Evolutionary conservation across 2,113 vertebrate species (phyloP).

Genomic region (Osmerus eperlanus): DNA sequence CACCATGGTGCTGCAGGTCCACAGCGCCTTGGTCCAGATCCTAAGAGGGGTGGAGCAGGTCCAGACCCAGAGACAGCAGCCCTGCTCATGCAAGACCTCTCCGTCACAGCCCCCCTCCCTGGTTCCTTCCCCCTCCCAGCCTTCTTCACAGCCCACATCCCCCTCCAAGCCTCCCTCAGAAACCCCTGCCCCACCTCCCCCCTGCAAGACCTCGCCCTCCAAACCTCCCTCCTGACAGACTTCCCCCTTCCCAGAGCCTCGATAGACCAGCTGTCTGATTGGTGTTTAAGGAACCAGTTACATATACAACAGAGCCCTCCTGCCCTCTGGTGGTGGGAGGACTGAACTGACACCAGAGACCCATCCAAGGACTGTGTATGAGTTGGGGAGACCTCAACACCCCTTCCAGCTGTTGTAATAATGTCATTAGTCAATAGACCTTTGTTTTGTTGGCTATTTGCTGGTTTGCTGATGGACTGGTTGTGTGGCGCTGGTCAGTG

Average conservation of each 20-base stretch:
- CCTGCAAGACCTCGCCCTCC: constrained; percentile 19
- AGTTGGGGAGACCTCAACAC: too few relatives aligned
- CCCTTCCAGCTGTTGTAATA: too few relatives aligned
- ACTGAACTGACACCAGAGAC: constrained; percentile 6
- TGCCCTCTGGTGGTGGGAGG: constrained; percentile 7
- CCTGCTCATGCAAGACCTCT: constrained; percentile 19
- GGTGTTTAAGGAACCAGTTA: background rate
- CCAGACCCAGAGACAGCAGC: constrained; percentile 24
- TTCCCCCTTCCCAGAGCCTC: constrained; percentile 34
- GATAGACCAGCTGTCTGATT: constrained; percentile 16
- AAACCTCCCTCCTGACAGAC: constrained; percentile 35
- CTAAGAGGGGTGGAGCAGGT: constrained; percentile 26
- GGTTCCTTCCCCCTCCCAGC: too few relatives aligned
- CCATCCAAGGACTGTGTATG: too few relatives aligned
- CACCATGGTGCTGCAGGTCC: constrained; percentile 17
- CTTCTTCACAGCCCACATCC: background rate
- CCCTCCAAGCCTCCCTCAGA: too few relatives aligned
- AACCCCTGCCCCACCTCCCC: background rate
- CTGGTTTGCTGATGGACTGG: background rate
- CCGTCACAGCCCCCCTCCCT: constrained; percentile 18
- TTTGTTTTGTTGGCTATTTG: too few relatives aligned
- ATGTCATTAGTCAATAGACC: too few relatives aligned
- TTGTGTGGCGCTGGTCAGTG: background rate
- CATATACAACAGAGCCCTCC: background rate
- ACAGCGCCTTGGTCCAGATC: constrained; percentile 36